Conservation (phyloP, 2,888 invertebrate genomes). For the Polia nebulosa region DNA sequence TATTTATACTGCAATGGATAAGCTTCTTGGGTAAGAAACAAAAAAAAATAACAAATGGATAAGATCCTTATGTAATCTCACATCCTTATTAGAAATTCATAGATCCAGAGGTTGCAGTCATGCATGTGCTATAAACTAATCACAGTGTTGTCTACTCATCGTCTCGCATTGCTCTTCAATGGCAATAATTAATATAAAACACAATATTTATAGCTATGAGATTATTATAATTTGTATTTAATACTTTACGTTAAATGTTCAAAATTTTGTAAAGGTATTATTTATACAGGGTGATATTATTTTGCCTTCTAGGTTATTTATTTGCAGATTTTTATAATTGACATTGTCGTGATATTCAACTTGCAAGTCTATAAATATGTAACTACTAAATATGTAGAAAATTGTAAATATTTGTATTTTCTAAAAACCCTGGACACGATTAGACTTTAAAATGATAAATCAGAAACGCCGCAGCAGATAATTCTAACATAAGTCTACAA, state of each 20-base stretch:
- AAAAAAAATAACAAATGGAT: conserved; percentile 4
- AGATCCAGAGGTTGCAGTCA: conserved; percentile 1
- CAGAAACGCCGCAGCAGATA: conserved; percentile 9
- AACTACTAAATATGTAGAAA: conserved; percentile 35
- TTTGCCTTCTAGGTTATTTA: conserved; percentile 44
- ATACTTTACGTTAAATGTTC: conserved; percentile 41
- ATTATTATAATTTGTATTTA: conserved; percentile 57
- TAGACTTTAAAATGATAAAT: conserved; percentile 40
- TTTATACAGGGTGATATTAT: conserved; percentile 49
- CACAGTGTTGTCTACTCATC: conserved; percentile 11
- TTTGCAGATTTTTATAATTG: conserved; percentile 36
- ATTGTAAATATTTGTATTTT: conserved; percentile 63
- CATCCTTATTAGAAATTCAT: conserved; percentile 15
- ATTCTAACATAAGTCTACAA: neutral
- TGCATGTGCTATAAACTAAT: conserved; percentile 11
- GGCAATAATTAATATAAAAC: conserved; percentile 20
- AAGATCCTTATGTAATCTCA: conserved; percentile 42
- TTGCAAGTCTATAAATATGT: conserved; percentile 46
- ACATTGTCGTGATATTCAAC: conserved; percentile 34
- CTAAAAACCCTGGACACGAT: conserved; percentile 28
- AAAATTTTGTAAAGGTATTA: conserved; percentile 55
- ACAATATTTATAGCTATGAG: conserved; percentile 49
- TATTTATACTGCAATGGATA: conserved; percentile 25
- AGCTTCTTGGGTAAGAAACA: conserved; percentile 1
- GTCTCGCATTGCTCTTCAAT: conserved; percentile 27